Evolutionary conservation across 2,797 vertebrate genomes (phyloP), one percentile per base, ranked within the genome.

Genomic region (Enteromius trimaculatus): DNA sequence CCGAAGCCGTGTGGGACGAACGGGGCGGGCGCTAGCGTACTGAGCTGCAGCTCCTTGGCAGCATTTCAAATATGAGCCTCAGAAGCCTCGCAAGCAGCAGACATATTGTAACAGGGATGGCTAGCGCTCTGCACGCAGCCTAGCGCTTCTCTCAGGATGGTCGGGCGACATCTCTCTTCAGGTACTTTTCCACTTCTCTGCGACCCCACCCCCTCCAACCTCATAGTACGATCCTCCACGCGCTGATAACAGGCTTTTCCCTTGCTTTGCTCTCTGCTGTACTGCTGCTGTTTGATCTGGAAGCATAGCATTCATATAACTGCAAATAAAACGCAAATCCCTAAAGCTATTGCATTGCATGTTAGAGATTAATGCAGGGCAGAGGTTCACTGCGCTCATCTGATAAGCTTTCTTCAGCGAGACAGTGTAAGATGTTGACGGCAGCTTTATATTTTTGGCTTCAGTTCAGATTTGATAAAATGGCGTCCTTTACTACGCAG

Each of bases 391-490:
- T 80, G 26, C 1, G 79, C 58, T 71, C 23, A 62, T 79, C 86
- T 31, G 70, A 82, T 68, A 74, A 79, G 71, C 76, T 60, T 77
- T 82, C 26, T 58, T 76, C 14, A 69, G 42, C 44, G 65, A 80
- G 84, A 21, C 47, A 49, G 82, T 80, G 86, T 60, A 26, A 89
- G 90, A 88, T 90, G 53, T 89, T 93, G 93, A 93, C 88, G 81
- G 94, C 89, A 88, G 89, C 94, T 93, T 93, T 86, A 86, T 92
- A 94, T 91, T 95, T 94, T 95, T 96, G 95, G 95, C 96, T 95
- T 85, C 81, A 47, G 91, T 95, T 96, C 95, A 96, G 94, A 88
- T 93, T 92, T 94, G 95, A 96, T 96, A 97, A 97, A 96, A 97
- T 99, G 97, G 97, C 96, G 95, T 96, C 95, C 92, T 94, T 85